Evolutionary conservation across 1,140 invertebrate species (phyloP), one percentile per base, ranked within the genome.

Genomic region (Vollenhovia emeryi): DNA sequence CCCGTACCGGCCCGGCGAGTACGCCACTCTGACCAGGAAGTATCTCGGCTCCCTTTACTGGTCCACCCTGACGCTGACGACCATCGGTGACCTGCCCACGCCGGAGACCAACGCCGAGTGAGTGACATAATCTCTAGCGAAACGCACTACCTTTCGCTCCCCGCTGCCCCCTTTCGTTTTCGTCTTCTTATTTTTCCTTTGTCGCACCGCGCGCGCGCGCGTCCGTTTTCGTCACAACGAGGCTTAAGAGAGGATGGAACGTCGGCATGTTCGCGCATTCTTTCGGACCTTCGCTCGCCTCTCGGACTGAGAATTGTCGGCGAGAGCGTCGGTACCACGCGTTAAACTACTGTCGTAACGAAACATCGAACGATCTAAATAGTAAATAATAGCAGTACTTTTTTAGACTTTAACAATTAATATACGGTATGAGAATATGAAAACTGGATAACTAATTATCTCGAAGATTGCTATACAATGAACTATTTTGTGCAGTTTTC

Each of bases 51-150:
- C 98, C 2, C 95, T 99, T 4, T 99, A 99, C 94, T 99, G 99
- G 98, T 99, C 98, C 4, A 99, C 98, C 2, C 95, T 99, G 33
- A 99, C 98, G 0, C 95, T 99, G n/a, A 99, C 99, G 9, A 99
- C 99, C 13, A 99, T 99, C 84, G 98, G 98, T 6, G 98, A 99
- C 92, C 96, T 99, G 59, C 98, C 98, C 4, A 98, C 98, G 4
- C 98, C 99, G 0, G 98, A 99, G 92, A 98, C 98, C 82, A 99
- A 99, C 95, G 97, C 97, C 93, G 98, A 99, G 98, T 99, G 96
- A 99, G 98, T 98, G 45, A 89, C 33, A 86, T 68, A 27, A 82
- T 82, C 83, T 90, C 66, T 80, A 55, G 3, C 40, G 40, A 75
- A 13, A 80, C 66, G 43, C 33, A 30, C 33, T 30, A 24, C 13